Conservation (phyloP, 2,888 invertebrate genomes). For the Nysson spinosus region DNA sequence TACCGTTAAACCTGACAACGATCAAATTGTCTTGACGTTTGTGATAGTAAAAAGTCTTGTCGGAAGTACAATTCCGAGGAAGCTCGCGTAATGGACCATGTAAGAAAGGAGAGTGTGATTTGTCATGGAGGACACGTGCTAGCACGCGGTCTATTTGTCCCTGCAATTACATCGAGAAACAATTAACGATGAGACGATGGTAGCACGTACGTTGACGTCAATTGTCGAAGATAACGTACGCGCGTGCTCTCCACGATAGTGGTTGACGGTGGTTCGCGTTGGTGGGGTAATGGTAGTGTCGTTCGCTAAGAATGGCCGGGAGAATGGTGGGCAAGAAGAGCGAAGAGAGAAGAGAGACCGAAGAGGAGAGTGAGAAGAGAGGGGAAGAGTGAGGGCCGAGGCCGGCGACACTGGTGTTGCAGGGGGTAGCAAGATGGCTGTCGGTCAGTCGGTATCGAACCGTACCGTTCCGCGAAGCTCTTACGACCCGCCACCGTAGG, state of each 20-base stretch:
- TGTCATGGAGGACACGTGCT: slow-evolving; percentile 49
- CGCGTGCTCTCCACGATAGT: slow-evolving; percentile 34
- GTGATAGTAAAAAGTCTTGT: no score
- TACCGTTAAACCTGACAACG: no score
- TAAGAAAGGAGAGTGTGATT: not conserved
- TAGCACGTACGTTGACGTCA: slow-evolving; percentile 69
- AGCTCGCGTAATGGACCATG: not conserved
- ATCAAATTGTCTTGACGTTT: no score
- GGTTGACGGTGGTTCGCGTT: not conserved
- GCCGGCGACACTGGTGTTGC: slow-evolving; percentile 56
- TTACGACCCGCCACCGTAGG: slow-evolving; percentile 33
- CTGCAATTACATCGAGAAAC: slow-evolving; percentile 64
- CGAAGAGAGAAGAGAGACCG: slow-evolving; percentile 9
- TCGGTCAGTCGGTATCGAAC: slow-evolving; percentile 74
- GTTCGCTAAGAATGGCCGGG: slow-evolving; percentile 52
- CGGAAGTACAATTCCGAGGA: no score
- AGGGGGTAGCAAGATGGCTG: slow-evolving; percentile 72
- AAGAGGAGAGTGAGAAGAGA: slow-evolving; percentile 23
- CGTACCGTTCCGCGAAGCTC: slow-evolving; percentile 59
- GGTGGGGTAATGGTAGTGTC: slow-evolving; percentile 20
- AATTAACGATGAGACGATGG: slow-evolving; percentile 64
- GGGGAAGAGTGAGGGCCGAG: slow-evolving; percentile 28
- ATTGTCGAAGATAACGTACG: slow-evolving; percentile 71
- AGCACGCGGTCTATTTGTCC: slow-evolving; percentile 53
- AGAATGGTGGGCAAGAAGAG: no score